Percentiles rank a stretch among this genome's conserved stretches.
phyloP scores from a whole-genome alignment of 2,113 vertebrate species.

The Gambusia affinis region DNA sequence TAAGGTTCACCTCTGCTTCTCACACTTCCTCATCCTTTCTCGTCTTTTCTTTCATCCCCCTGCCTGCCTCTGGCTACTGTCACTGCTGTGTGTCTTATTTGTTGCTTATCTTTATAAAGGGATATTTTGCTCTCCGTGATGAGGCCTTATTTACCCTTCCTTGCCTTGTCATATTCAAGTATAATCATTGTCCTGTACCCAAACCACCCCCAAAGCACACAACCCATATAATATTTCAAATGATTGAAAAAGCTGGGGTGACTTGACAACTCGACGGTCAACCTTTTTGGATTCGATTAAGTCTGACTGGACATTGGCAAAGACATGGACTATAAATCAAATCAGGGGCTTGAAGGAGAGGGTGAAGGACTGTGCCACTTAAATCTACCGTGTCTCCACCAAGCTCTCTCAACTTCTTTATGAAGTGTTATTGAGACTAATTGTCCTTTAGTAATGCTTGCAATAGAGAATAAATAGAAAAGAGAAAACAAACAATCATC shows the following conservation, averaged over 20 bases:
- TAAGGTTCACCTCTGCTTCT: constrained; percentile 9
- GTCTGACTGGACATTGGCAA: constrained; percentile 51
- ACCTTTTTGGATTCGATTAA: constrained; percentile 52
- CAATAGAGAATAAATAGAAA: neutral
- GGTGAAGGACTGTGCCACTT: constrained; percentile 12
- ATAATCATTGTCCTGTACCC: constrained; percentile 23
- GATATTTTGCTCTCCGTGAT: constrained; percentile 8
- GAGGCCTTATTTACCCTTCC: neutral
- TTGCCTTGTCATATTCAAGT: constrained; percentile 15
- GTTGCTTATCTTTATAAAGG: constrained; percentile 5
- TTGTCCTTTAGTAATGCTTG: constrained; percentile 1
- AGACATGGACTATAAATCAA: constrained; percentile 52
- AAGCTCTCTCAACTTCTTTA: constrained; percentile 23
- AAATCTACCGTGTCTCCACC: constrained; percentile 23
- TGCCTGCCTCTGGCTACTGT: constrained; percentile 1
- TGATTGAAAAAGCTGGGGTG: neutral
- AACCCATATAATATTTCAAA: neutral
- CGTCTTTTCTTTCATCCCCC: neutral
- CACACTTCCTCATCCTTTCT: no score
- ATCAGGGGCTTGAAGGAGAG: constrained; percentile 44
- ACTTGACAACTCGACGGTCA: constrained; percentile 11
- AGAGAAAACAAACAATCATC: neutral
- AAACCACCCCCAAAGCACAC: neutral
- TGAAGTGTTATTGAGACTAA: constrained; percentile 18
- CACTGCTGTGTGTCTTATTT: neutral